phyloP scores from a whole-genome alignment of 2,888 invertebrate genomes.

The Tipula confusa region DNA sequence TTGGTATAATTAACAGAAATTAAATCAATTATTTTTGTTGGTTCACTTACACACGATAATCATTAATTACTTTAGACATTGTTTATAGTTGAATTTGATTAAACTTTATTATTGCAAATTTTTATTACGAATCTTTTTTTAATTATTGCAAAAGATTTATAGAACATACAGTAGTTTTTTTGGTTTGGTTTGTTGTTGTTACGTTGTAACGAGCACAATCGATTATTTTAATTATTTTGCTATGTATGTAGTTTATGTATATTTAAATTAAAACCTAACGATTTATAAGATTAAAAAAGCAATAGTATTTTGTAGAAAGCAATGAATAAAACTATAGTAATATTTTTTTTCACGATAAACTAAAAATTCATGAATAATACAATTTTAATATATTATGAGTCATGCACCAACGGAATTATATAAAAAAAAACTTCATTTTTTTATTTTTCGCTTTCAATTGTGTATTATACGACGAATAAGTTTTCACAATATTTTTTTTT shows the following conservation, averaged over 20 bases:
- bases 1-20: conserved; percentile 34
- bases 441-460: background rate
- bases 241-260: background rate
- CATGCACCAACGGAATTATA: conserved; percentile 25
- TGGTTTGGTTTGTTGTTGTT: background rate
- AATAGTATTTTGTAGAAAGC: conserved; percentile 3
- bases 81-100: conserved; percentile 41
- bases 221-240: conserved; percentile 20
- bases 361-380: conserved; percentile 14
- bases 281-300: background rate
- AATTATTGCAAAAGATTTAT: background rate
- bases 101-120: background rate
- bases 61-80: conserved; percentile 86
- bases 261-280: background rate
- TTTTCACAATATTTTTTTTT: background rate
- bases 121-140: background rate
- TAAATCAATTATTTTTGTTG: conserved; percentile 38
- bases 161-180: background rate
- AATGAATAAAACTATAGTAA: background rate
- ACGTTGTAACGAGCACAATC: background rate
- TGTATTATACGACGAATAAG: background rate
- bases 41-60: conserved; percentile 79
- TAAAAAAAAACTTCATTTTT: conserved; percentile 25
- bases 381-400: conserved; percentile 20
- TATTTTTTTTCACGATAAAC: background rate